Percentiles rank a stretch among this genome's conserved stretches.
These are phyloP conservation scores for Ctenodactylus gundi DNA, from an alignment of 2,113 vertebrate species.

Conservation along the genomic window DNA sequence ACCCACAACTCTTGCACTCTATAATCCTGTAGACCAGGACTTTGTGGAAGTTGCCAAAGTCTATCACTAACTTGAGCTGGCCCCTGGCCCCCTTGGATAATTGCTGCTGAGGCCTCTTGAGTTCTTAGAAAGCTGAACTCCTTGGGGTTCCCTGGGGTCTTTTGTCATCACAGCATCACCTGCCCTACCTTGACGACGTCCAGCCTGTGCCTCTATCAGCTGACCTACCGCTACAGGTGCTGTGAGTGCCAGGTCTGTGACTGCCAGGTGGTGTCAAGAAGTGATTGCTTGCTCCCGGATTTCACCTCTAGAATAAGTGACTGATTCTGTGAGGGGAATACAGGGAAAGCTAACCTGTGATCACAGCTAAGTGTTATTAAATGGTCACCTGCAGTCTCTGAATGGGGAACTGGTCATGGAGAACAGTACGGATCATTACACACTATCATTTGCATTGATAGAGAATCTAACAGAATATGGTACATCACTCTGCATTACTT, in stretches of 20 bases:
- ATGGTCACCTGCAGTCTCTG: not conserved
- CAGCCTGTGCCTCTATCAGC: not conserved
- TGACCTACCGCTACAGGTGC: not conserved
- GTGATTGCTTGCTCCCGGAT: not conserved
- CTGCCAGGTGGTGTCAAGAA: not conserved
- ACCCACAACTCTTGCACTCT: too few relatives aligned
- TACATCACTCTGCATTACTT: not conserved
- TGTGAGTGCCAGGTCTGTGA: too few relatives aligned
- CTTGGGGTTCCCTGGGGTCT: too few relatives aligned
- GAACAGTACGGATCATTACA: not conserved
- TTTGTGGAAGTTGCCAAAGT: too few relatives aligned
- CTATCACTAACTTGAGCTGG: too few relatives aligned
- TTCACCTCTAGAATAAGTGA: not conserved
- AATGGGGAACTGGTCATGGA: not conserved
- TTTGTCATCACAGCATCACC: too few relatives aligned
- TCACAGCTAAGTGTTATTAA: not conserved
- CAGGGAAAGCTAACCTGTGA: not conserved
- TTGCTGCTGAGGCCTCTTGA: too few relatives aligned
- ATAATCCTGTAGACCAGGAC: too few relatives aligned
- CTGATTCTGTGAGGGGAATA: not conserved
- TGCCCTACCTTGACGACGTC: too few relatives aligned
- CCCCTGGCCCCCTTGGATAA: too few relatives aligned
- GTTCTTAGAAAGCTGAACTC: too few relatives aligned
- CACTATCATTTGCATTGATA: not conserved
- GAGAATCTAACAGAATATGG: not conserved